phyloP scores from a whole-genome alignment of 1,140 invertebrate genomes.

The Ladona fulva region DNA sequence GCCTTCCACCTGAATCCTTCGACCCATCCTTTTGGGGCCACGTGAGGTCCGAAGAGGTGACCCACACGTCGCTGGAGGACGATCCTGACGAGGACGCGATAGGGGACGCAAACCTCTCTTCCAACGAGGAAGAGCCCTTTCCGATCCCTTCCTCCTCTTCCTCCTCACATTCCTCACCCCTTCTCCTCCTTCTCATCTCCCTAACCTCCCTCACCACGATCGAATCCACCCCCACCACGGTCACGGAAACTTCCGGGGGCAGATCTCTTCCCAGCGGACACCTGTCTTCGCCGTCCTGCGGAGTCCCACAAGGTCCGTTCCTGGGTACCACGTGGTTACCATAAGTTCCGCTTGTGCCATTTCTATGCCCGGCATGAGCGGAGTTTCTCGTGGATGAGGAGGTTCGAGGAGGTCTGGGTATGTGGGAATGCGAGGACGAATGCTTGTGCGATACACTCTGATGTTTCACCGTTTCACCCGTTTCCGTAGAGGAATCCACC shows the following conservation, averaged over 20 bases:
- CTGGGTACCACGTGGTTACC: neutral
- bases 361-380: neutral
- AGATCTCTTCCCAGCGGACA: neutral
- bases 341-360: neutral
- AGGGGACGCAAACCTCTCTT: constrained; percentile 22
- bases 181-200: constrained; percentile 13
- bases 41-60: constrained; percentile 43
- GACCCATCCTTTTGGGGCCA: constrained; percentile 34
- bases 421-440: neutral
- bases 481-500: constrained; percentile 24
- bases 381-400: neutral
- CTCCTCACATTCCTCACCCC: neutral
- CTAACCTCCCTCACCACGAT: constrained; percentile 16
- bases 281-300: neutral
- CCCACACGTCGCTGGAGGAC: constrained; percentile 44
- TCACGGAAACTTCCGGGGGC: neutral
- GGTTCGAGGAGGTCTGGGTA: neutral
- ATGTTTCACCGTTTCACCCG: constrained; percentile 31
- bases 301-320: neutral
- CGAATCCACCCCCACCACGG: neutral
- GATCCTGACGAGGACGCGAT: constrained; percentile 18
- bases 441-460: constrained; percentile 17
- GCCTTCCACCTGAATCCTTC: neutral
- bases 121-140: constrained; percentile 20
- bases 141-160: constrained; percentile 19